Percentiles rank a stretch among this genome's conserved stretches.
phyloP scores from a whole-genome alignment of 2,113 vertebrate genomes.

The Callocephalon fimbriatum region DNA sequence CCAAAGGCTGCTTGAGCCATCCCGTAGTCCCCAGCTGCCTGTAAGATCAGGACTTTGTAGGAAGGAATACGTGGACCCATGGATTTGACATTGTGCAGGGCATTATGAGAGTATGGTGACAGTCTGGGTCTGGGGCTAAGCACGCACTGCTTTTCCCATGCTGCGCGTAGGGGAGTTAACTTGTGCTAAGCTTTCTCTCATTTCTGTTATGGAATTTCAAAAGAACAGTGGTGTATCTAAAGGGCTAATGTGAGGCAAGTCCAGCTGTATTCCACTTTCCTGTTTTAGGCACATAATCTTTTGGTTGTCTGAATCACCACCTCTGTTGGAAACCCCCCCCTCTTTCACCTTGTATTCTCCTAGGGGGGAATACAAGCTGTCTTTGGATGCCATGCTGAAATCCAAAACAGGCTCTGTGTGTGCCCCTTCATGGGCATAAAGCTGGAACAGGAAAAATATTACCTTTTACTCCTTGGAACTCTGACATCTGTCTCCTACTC shows the following conservation, averaged over 20 bases:
- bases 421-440: not conserved
- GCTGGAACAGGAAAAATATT: not conserved
- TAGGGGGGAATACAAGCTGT: not conserved
- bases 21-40: not conserved
- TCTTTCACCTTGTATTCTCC: not conserved
- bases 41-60: not conserved
- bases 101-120: not conserved
- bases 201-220: not conserved
- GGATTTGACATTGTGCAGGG: not conserved
- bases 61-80: not conserved
- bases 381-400: not conserved
- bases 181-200: not conserved
- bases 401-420: not conserved
- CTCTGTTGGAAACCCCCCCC: not conserved
- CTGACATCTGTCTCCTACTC: not conserved
- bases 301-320: not conserved
- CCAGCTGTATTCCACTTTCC: not conserved
- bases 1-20: not conserved
- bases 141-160: not conserved
- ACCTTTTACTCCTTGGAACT: not conserved
- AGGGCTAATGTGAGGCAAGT: not conserved
- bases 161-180: rapidly evolving
- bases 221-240: not conserved
- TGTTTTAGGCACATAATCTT: not conserved
- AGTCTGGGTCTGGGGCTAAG: not conserved